Percentiles rank a stretch among this genome's conserved stretches.
phyloP scores from a whole-genome alignment of 2,797 vertebrate species.

The Champsocephalus gunnari region DNA sequence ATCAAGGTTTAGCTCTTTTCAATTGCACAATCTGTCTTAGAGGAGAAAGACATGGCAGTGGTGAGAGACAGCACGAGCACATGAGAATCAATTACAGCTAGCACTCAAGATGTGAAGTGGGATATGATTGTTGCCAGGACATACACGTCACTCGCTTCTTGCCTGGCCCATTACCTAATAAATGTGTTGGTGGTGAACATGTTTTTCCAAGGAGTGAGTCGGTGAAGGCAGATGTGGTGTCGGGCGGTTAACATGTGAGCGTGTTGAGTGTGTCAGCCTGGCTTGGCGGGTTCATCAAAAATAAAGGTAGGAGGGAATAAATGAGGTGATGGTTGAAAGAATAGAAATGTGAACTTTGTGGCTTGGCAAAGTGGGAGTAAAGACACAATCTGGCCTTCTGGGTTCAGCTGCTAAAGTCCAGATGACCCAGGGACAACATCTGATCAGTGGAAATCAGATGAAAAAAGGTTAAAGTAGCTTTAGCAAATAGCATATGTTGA shows the following conservation, averaged over 20 bases:
- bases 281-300: constrained; percentile 49
- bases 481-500: background rate
- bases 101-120: constrained; percentile 42
- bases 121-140: constrained; percentile 21
- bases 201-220: constrained; percentile 41
- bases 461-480: background rate
- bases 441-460: background rate
- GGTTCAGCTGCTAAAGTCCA: background rate
- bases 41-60: constrained; percentile 71
- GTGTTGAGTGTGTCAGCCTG: constrained; percentile 31
- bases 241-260: constrained; percentile 36
- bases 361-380: constrained; percentile 31
- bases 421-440: constrained; percentile 8
- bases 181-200: constrained; percentile 46
- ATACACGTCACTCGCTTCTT: constrained; percentile 23
- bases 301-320: constrained; percentile 54
- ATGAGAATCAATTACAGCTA: constrained; percentile 60
- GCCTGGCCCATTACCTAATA: constrained; percentile 28
- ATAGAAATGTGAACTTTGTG: constrained; percentile 69
- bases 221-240: constrained; percentile 62
- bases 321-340: constrained; percentile 54
- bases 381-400: constrained; percentile 1
- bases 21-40: constrained; percentile 65
- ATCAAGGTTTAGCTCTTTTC: constrained; percentile 63
- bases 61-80: constrained; percentile 65